Evolutionary conservation across 2,888 invertebrate genomes (phyloP).

Genomic region (Cremastobaeus sp.): DNA sequence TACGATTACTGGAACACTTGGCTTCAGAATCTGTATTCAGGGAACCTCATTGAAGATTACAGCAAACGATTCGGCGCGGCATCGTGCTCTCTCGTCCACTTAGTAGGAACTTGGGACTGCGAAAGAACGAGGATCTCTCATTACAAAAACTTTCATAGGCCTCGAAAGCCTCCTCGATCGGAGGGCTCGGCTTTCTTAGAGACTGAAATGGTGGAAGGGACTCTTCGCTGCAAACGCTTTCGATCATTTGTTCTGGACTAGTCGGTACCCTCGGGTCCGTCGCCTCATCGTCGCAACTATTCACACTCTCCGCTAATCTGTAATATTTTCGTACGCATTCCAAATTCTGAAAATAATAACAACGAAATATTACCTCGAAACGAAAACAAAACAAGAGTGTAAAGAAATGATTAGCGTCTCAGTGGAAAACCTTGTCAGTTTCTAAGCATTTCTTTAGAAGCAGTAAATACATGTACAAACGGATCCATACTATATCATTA

Average conservation of each 20-base stretch:
- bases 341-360: constrained; percentile 48
- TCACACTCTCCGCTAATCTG: constrained; percentile 68
- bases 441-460: no score
- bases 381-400: no score
- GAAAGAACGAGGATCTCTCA: constrained; percentile 52
- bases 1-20: constrained; percentile 1
- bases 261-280: constrained; percentile 57
- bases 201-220: constrained; percentile 65
- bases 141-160: constrained; percentile 74
- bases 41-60: constrained; percentile 72
- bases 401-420: no score
- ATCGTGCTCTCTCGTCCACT: constrained; percentile 64
- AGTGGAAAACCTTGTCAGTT: no score
- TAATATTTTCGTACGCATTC: constrained; percentile 74
- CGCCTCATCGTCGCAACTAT: constrained; percentile 62
- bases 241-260: constrained; percentile 64
- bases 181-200: constrained; percentile 62
- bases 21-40: no score
- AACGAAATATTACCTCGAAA: no score
- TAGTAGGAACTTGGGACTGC: constrained; percentile 36
- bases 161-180: constrained; percentile 75
- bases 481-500: constrained; percentile 63
- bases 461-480: no score
- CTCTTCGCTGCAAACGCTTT: constrained; percentile 66
- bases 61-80: constrained; percentile 74